Evolutionary conservation across 2,797 vertebrate genomes (phyloP).

Genomic region (Manis pentadactyla): DNA sequence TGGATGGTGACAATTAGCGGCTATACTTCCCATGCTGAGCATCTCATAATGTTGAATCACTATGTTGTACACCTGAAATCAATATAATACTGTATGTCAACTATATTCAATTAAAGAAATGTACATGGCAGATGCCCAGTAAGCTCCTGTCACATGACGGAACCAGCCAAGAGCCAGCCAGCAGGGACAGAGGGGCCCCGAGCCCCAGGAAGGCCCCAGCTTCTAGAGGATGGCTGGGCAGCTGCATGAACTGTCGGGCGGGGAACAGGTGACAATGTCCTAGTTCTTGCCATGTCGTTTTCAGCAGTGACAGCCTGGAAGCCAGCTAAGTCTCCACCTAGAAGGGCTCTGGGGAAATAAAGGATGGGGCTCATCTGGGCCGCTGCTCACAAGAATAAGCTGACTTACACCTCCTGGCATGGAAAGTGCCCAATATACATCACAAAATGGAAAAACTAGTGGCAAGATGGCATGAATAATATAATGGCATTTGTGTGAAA

Average conservation of each 20-base stretch:
- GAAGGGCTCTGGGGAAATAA: not conserved
- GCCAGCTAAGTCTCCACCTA: not conserved
- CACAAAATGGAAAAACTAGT: not conserved
- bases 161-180: not conserved
- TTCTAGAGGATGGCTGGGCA: not conserved
- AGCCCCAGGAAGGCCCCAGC: not conserved
- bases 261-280: too few species aligned
- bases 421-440: not conserved
- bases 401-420: not conserved
- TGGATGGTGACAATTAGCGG: too few species aligned
- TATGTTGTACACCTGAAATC: too few species aligned
- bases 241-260: not conserved
- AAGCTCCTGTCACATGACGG: not conserved
- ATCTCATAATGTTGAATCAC: too few species aligned
- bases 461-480: not conserved
- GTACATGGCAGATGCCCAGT: fast-evolving
- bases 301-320: not conserved
- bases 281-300: not conserved
- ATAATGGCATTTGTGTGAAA: not conserved
- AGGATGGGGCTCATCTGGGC: not conserved
- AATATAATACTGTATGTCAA: too few species aligned
- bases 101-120: too few species aligned
- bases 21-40: too few species aligned
- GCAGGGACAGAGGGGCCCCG: too few species aligned
- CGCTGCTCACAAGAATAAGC: not conserved